These are phyloP conservation scores for Rotaria magnacalcarata DNA, from an alignment of 2,888 invertebrate species.

Conservation along the genomic window DNA sequence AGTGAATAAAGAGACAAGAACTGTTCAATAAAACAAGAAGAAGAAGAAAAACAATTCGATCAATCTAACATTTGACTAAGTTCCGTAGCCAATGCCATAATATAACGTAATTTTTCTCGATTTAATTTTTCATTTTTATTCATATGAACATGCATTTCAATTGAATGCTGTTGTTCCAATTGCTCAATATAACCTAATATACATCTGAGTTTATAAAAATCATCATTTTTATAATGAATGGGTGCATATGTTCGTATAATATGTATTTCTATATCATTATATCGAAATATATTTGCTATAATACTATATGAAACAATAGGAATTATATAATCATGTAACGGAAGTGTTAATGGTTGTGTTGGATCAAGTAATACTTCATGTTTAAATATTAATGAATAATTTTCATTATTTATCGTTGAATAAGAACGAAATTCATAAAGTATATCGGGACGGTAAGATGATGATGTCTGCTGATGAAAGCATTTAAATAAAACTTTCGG, in stretches of 20 bases:
- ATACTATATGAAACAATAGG: background rate
- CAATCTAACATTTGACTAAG: conserved; percentile 25
- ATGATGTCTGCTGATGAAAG: conserved; percentile 23
- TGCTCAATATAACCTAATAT: conserved; percentile 8
- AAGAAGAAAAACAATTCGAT: background rate
- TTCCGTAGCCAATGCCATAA: background rate
- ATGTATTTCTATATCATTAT: background rate
- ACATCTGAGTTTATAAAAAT: background rate
- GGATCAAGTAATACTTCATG: background rate
- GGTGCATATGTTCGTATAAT: background rate
- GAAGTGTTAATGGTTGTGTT: conserved; percentile 19
- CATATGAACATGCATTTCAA: background rate
- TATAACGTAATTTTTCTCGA: background rate
- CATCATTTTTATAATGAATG: conserved; percentile 31
- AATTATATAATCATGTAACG: background rate
- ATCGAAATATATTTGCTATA: background rate
- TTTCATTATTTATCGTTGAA: background rate
- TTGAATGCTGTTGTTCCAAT: background rate
- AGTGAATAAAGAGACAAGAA: background rate
- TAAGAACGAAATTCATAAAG: conserved; percentile 21
- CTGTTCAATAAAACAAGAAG: background rate
- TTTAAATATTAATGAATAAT: conserved; percentile 6
- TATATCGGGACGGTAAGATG: background rate
- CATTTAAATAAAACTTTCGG: conserved; percentile 10
- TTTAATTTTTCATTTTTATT: background rate